A percentile compares a stretch with the other conserved stretches of the same genome.
phyloP scores from a whole-genome alignment of 2,113 vertebrate species.

The Mystacornis crossleyi region DNA sequence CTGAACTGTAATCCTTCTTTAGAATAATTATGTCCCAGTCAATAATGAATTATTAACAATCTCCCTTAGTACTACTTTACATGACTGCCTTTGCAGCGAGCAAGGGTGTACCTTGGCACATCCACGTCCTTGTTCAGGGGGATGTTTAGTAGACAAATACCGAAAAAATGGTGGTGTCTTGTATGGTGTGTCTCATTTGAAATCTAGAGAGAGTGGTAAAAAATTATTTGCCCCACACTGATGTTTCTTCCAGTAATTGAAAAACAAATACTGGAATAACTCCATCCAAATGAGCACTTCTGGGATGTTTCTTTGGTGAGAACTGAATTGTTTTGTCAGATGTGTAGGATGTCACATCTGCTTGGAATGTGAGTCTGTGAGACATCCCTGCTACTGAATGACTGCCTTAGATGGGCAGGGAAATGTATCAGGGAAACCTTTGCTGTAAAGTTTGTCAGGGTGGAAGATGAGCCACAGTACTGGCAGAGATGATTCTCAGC shows the following conservation, averaged over 20 bases:
- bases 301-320: not conserved
- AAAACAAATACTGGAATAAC: not conserved
- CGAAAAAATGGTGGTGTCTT: not conserved
- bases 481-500: not conserved
- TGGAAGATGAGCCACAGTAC: not conserved
- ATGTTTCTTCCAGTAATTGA: not conserved
- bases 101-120: not conserved
- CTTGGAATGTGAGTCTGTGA: not conserved
- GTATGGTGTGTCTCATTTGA: not conserved
- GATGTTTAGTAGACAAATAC: not conserved
- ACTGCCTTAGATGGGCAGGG: not conserved
- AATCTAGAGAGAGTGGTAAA: not conserved
- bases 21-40: not conserved
- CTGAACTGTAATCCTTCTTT: not conserved
- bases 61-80: not conserved
- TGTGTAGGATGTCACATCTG: not conserved
- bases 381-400: not conserved
- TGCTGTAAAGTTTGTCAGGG: not conserved
- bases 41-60: not conserved
- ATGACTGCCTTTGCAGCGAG: not conserved
- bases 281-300: not conserved
- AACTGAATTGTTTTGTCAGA: not conserved
- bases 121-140: not conserved
- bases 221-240: not conserved
- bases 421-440: not conserved